Percentiles rank a stretch among this genome's conserved stretches.
Evolutionary conservation across 2,797 vertebrate genomes (phyloP).

Genomic region (Sebastes cheni): DNA sequence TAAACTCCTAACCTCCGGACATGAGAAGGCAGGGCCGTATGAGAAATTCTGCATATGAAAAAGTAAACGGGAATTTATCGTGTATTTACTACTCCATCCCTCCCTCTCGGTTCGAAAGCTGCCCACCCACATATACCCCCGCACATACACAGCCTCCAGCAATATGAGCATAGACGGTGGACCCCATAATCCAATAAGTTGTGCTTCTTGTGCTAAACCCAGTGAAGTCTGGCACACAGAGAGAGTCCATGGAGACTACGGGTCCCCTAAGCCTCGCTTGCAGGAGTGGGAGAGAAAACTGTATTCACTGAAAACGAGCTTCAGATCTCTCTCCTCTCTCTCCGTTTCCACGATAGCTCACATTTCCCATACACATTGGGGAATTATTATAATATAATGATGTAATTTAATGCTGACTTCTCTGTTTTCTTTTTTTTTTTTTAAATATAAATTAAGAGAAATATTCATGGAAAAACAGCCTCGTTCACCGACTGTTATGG

Average conservation of each 20-base stretch:
- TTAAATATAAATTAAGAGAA: slow-evolving; percentile 17
- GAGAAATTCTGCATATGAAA: slow-evolving; percentile 30
- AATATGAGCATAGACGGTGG: slow-evolving; percentile 59
- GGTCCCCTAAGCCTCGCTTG: slow-evolving; percentile 57
- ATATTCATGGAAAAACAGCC: slow-evolving; percentile 10
- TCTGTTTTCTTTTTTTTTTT: not conserved
- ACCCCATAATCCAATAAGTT: slow-evolving; percentile 77
- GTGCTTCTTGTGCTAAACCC: slow-evolving; percentile 73
- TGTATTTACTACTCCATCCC: slow-evolving; percentile 44
- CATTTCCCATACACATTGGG: slow-evolving; percentile 27
- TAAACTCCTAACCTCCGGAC: slow-evolving; percentile 45
- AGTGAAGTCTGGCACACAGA: slow-evolving; percentile 71
- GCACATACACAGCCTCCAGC: slow-evolving; percentile 48
- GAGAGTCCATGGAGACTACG: slow-evolving; percentile 48
- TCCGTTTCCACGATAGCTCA: slow-evolving; percentile 15
- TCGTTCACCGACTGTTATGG: slow-evolving; percentile 9
- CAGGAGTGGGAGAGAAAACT: slow-evolving; percentile 60
- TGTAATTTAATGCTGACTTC: slow-evolving; percentile 41
- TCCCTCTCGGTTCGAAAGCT: slow-evolving; percentile 33
- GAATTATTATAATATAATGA: slow-evolving; percentile 46
- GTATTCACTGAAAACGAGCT: slow-evolving; percentile 52
- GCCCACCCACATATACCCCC: slow-evolving; percentile 48
- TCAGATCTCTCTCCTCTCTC: slow-evolving; percentile 49
- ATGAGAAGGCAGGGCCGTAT: slow-evolving; percentile 28
- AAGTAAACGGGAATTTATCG: slow-evolving; percentile 50